Conservation (phyloP, 1,140 invertebrate genomes). For the Heliconius congener region DNA sequence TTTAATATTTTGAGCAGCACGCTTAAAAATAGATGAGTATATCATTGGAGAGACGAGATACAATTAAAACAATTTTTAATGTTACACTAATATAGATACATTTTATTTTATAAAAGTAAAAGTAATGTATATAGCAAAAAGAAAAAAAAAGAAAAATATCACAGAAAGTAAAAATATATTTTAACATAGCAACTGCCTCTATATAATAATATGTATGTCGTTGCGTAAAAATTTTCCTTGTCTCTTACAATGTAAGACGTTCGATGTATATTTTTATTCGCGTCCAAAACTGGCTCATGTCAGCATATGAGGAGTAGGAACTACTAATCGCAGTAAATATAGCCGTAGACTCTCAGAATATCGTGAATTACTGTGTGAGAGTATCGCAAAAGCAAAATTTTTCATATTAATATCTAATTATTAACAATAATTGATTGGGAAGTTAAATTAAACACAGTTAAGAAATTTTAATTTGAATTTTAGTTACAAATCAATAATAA, state of each 20-base stretch:
- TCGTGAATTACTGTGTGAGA: slow-evolving; percentile 3
- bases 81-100: too few species aligned
- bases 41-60: too few species aligned
- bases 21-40: too few species aligned
- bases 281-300: slow-evolving; percentile 36
- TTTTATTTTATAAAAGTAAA: too few species aligned
- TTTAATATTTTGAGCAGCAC: too few species aligned
- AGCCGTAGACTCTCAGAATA: slow-evolving; percentile 24
- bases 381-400: slow-evolving; percentile 17
- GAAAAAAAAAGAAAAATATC: too few species aligned
- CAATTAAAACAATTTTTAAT: too few species aligned
- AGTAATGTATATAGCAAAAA: too few species aligned
- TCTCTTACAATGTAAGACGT: slow-evolving; percentile 11
- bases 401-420: slow-evolving; percentile 16
- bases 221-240: slow-evolving; percentile 1
- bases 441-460: neutral
- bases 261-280: slow-evolving; percentile 31
- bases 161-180: too few species aligned
- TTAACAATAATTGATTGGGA: neutral
- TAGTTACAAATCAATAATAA: too few species aligned
- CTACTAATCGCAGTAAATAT: slow-evolving; percentile 34
- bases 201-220: neutral
- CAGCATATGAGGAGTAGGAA: slow-evolving; percentile 35
- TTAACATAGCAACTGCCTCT: slow-evolving; percentile 15
- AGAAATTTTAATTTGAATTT: too few species aligned